Evolutionary conservation across 2,113 vertebrate genomes (phyloP).

Genomic region (Pluvianellus socialis): DNA sequence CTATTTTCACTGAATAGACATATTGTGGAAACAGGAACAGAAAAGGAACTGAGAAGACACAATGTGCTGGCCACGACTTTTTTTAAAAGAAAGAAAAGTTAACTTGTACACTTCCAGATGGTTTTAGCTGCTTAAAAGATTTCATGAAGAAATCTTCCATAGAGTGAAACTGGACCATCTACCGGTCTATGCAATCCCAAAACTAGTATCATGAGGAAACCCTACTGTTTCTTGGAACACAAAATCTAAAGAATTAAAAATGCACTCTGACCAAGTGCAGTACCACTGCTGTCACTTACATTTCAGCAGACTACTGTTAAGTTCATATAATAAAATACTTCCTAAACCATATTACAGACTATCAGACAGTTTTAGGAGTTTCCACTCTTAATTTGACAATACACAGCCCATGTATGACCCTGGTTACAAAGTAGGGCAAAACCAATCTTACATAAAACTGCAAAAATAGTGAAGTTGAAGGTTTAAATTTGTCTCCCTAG

Average conservation of each 20-base stretch:
- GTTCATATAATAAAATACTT: background rate
- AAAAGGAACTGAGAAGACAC: slow-evolving; percentile 34
- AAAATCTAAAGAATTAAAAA: background rate
- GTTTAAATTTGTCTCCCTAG: background rate
- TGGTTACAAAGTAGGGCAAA: background rate
- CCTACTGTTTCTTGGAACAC: background rate
- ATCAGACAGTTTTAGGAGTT: background rate
- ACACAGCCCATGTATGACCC: background rate
- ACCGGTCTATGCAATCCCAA: background rate
- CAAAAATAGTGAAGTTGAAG: background rate
- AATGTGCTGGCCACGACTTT: background rate
- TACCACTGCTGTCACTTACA: background rate
- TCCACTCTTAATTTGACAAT: background rate
- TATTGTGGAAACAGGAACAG: slow-evolving; percentile 32
- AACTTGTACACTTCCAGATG: background rate
- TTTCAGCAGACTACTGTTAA: background rate
- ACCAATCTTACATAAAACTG: background rate
- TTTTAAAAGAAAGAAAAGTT: background rate
- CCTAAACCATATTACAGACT: background rate
- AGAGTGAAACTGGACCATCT: background rate
- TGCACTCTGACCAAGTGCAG: background rate
- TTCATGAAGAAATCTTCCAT: background rate
- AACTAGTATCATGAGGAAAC: background rate
- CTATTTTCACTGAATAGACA: slow-evolving; percentile 42
- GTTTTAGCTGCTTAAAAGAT: background rate